A percentile compares a stretch with the other conserved stretches of the same genome.
Conservation (phyloP, 2,888 invertebrate genomes). For the Entomobrya proxima region DNA sequence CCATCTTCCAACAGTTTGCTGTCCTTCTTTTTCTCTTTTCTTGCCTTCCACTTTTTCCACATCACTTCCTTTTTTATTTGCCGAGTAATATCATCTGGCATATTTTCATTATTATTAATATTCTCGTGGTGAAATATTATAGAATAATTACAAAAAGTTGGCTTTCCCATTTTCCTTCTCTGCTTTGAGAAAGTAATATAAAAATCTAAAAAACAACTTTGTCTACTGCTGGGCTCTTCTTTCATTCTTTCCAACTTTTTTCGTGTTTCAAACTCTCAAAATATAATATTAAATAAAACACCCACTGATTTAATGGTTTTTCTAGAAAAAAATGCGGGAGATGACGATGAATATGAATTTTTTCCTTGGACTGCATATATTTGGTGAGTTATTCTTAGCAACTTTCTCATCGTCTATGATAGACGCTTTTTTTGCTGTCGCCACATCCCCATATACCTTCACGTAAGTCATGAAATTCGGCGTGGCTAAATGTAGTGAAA, state of each 20-base stretch:
- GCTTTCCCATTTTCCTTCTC: neutral
- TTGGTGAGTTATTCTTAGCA: neutral
- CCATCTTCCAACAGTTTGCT: neutral
- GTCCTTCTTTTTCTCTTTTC: neutral
- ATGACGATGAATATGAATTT: neutral
- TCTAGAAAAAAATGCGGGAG: neutral
- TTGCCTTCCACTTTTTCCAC: neutral
- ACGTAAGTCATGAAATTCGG: no score
- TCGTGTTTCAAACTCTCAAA: neutral
- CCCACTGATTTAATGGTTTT: neutral
- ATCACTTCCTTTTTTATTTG: constrained; percentile 26
- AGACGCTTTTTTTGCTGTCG: neutral
- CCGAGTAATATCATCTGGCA: constrained; percentile 2
- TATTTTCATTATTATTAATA: constrained; percentile 40
- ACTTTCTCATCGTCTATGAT: neutral
- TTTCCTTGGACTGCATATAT: neutral
- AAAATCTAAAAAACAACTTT: neutral
- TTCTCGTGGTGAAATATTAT: constrained; percentile 27
- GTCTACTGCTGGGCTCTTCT: neutral
- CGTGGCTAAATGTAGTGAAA: no score
- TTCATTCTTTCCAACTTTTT: neutral
- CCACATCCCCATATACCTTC: no score
- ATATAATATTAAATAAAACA: constrained; percentile 19
- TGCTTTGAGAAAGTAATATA: neutral
- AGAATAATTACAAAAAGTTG: constrained; percentile 32